Percentiles rank a stretch among this genome's conserved stretches.
Evolutionary conservation across 2,888 invertebrate species (phyloP).

Genomic region (Nemurella pictetii): DNA sequence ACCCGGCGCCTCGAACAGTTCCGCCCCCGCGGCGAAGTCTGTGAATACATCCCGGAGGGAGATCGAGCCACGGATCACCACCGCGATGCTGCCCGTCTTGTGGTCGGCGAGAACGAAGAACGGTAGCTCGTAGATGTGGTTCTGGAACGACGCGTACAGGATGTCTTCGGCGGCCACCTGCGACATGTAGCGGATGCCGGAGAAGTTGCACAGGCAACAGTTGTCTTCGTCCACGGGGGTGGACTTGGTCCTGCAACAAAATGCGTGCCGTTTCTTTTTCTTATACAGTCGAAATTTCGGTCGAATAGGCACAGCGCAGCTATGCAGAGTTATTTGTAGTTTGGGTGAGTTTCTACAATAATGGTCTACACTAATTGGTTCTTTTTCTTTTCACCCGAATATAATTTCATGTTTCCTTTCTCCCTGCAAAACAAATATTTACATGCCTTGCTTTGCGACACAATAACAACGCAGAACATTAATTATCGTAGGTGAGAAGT

Average conservation of each 20-base stretch:
- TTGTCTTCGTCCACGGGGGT: constrained; percentile 82
- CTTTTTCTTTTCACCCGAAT: too few relatives aligned
- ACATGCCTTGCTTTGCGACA: too few relatives aligned
- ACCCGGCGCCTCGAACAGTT: constrained; percentile 71
- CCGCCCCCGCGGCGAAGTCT: constrained; percentile 76
- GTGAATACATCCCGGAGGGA: constrained; percentile 84
- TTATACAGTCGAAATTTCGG: too few relatives aligned
- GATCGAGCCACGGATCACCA: constrained; percentile 83
- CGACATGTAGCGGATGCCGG: constrained; percentile 80
- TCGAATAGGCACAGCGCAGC: too few relatives aligned
- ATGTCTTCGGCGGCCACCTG: constrained; percentile 76
- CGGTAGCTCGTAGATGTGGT: constrained; percentile 84
- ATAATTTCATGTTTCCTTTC: too few relatives aligned
- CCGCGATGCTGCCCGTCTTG: constrained; percentile 74
- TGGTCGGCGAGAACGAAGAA: constrained; percentile 87
- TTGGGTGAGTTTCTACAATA: too few relatives aligned
- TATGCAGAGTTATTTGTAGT: too few relatives aligned
- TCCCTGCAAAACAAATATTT: too few relatives aligned
- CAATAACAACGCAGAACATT: too few relatives aligned
- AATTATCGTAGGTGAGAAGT: too few relatives aligned
- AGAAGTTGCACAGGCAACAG: constrained; percentile 85
- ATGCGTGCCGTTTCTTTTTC: too few relatives aligned
- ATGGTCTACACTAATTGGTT: too few relatives aligned
- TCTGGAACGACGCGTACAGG: constrained; percentile 83
- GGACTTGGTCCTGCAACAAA: constrained; percentile 51